phyloP scores from a whole-genome alignment of 2,113 vertebrate genomes.

The Corythornis vintsioides region DNA sequence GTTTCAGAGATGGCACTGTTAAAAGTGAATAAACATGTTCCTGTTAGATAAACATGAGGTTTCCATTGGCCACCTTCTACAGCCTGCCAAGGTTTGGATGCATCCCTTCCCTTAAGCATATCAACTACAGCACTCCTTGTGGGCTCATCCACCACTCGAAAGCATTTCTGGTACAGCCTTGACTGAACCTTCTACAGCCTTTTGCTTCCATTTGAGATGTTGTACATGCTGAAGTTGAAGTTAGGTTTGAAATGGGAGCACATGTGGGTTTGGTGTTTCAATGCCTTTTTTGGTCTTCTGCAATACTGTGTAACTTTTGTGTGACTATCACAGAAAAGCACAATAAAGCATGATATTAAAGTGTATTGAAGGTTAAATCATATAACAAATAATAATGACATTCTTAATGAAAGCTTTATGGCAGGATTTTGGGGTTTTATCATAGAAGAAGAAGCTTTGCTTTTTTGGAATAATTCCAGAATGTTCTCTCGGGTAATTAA shows the following conservation, averaged over 20 bases:
- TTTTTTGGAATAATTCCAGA: neutral
- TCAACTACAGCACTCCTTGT: neutral
- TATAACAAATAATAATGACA: neutral
- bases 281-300: neutral
- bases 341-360: neutral
- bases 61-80: neutral
- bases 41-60: neutral
- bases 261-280: neutral
- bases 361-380: neutral
- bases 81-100: neutral
- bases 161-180: neutral
- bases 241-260: neutral
- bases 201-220: neutral
- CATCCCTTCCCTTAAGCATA: neutral
- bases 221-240: neutral
- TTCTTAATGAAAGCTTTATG: constrained; percentile 15
- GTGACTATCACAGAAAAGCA: neutral
- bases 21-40: neutral
- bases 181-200: neutral
- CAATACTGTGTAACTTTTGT: neutral
- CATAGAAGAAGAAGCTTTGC: neutral
- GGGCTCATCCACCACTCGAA: neutral
- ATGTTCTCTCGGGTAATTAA: neutral
- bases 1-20: neutral
- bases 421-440: neutral